phyloP scores from a whole-genome alignment of 92 coral and sea anemone species.

The Muricea muricata region DNA sequence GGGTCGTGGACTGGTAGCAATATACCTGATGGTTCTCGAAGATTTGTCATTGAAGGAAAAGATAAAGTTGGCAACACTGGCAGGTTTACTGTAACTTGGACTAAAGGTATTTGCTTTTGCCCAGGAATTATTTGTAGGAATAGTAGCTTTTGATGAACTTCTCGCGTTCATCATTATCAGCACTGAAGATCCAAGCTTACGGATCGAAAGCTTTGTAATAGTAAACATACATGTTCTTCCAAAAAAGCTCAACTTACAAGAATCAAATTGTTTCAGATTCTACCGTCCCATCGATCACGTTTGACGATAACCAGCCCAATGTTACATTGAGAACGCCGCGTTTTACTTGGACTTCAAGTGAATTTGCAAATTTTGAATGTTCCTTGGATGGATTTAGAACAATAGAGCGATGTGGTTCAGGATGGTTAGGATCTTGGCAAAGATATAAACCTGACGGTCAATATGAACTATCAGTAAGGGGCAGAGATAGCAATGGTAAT shows the following conservation, averaged over 20 bases:
- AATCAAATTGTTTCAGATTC: background rate
- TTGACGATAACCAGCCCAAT: background rate
- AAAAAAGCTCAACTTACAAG: too few relatives aligned
- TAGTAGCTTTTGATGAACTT: too few relatives aligned
- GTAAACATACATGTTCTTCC: too few relatives aligned
- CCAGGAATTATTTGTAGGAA: background rate
- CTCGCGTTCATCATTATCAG: too few relatives aligned
- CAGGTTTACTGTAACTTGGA: conserved; percentile 4
- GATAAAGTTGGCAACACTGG: conserved; percentile 21
- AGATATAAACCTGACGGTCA: background rate
- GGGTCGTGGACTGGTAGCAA: conserved; percentile 6
- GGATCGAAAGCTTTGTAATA: too few relatives aligned
- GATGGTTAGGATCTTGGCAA: background rate
- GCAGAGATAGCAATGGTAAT: background rate
- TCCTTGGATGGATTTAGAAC: conserved; percentile 16
- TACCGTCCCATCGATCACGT: background rate
- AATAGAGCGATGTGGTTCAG: background rate
- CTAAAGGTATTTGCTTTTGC: conserved; percentile 9
- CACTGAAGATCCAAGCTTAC: too few relatives aligned
- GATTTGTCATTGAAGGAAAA: conserved; percentile 16
- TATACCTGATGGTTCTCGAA: conserved; percentile 9
- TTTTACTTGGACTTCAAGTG: conserved; percentile 5
- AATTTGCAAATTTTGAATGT: conserved; percentile 3
- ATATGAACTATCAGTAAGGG: background rate
- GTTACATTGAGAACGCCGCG: background rate